Conservation (phyloP, 2,888 invertebrate genomes). For the Aphidius colemani region DNA sequence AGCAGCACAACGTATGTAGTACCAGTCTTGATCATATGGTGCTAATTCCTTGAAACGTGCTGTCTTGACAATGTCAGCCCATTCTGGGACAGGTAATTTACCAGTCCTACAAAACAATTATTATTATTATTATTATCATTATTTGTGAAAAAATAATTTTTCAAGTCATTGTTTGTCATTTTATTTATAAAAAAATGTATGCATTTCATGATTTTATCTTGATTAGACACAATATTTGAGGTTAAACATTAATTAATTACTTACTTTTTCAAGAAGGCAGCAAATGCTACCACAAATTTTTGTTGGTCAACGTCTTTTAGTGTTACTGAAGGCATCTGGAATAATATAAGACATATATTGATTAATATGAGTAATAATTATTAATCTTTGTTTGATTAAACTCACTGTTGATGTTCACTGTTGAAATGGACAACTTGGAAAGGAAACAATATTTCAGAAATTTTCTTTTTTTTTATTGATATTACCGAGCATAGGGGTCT, state of each 20-base stretch:
- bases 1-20: slow-evolving; percentile 92
- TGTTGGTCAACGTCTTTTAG: slow-evolving; percentile 99
- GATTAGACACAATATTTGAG: slow-evolving; percentile 24
- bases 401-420: too few relatives aligned
- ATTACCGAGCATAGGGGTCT: too few relatives aligned
- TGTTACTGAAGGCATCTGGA: slow-evolving; percentile 90
- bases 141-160: too few relatives aligned
- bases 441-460: too few relatives aligned
- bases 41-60: slow-evolving; percentile 95
- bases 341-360: slow-evolving; percentile 34
- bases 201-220: not conserved
- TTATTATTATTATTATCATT: too few relatives aligned
- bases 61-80: slow-evolving; percentile 96
- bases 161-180: too few relatives aligned
- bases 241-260: slow-evolving; percentile 53
- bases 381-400: too few relatives aligned
- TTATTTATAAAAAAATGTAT: too few relatives aligned
- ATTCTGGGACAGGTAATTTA: slow-evolving; percentile 96
- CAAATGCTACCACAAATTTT: slow-evolving; percentile 93
- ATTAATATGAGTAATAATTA: not conserved
- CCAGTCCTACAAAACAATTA: slow-evolving; percentile 71
- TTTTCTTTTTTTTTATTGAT: too few relatives aligned
- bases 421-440: too few relatives aligned
- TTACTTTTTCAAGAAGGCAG: slow-evolving; percentile 98
- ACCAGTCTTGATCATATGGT: slow-evolving; percentile 98